Conservation (phyloP, 2,888 invertebrate species). For the Idaea dimidiata region DNA sequence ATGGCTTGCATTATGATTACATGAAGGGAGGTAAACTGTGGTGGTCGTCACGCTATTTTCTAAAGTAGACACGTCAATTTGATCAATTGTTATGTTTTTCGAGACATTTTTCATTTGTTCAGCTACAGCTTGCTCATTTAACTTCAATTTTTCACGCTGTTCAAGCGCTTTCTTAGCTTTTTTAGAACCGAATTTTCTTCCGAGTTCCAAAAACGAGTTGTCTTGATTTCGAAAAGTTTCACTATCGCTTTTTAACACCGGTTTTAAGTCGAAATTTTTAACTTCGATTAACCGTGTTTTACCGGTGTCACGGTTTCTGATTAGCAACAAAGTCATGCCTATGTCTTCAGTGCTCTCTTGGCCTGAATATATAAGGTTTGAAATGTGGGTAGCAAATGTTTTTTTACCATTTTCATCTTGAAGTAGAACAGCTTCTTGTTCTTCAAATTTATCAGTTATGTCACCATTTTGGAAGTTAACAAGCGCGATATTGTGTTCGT, state of each 20-base stretch:
- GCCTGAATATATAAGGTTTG: constrained; percentile 54
- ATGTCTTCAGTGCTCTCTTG: constrained; percentile 50
- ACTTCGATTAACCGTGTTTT: constrained; percentile 62
- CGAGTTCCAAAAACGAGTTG: constrained; percentile 65
- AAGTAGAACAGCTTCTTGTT: neutral
- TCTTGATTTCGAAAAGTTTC: constrained; percentile 40
- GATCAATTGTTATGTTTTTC: constrained; percentile 49
- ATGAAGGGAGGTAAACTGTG: constrained; percentile 72
- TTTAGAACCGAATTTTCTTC: constrained; percentile 84
- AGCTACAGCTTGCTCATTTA: constrained; percentile 79
- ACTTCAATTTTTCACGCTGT: constrained; percentile 80
- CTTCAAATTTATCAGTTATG: neutral
- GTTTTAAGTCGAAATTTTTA: constrained; percentile 51
- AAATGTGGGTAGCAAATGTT: constrained; percentile 43
- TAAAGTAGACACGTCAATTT: constrained; percentile 56
- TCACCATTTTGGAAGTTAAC: neutral
- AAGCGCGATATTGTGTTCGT: neutral
- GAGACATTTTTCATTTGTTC: constrained; percentile 81
- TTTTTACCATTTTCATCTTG: constrained; percentile 38
- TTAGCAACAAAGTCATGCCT: constrained; percentile 53
- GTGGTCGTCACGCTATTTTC: constrained; percentile 48
- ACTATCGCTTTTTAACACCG: constrained; percentile 38
- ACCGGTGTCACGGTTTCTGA: constrained; percentile 55
- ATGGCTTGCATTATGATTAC: constrained; percentile 68
- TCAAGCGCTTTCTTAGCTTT: constrained; percentile 80